These are phyloP conservation scores for Dynastes hyllus DNA, from an alignment of 2,888 invertebrate species.

Conservation along the genomic window DNA sequence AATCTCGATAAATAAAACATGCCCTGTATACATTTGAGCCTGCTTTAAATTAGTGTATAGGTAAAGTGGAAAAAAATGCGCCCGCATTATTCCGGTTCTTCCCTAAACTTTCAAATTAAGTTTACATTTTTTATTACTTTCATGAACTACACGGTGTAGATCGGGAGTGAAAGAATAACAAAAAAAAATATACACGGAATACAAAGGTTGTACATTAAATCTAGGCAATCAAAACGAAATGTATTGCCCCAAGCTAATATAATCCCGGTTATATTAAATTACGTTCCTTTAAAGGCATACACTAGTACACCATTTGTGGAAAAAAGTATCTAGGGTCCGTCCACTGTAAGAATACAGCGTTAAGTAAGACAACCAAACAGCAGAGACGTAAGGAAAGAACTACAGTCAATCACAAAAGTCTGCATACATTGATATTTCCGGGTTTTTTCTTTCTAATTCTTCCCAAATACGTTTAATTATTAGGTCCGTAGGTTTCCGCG, in stretches of 20 bases:
- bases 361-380: no score
- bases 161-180: no score
- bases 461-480: no score
- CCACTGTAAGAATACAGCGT: no score
- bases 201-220: slow-evolving; percentile 11
- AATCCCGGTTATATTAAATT: not conserved
- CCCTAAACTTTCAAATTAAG: slow-evolving; percentile 34
- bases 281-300: no score
- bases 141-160: not conserved
- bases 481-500: no score
- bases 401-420: no score
- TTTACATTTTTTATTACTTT: slow-evolving; percentile 36
- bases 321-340: no score
- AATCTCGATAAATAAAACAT: slow-evolving; percentile 40
- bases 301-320: no score
- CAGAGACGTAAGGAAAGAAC: no score
- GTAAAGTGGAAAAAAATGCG: slow-evolving; percentile 35
- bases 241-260: not conserved
- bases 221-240: slow-evolving; percentile 4
- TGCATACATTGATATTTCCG: no score
- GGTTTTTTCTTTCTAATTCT: no score
- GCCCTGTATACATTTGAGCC: slow-evolving; percentile 15
- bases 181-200: slow-evolving; percentile 1
- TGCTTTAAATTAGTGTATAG: slow-evolving; percentile 31
- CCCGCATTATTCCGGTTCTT: slow-evolving; percentile 21